Evolutionary conservation across 2,113 vertebrate species (phyloP), one percentile per base, ranked within the genome.

Genomic region (Larimichthys crocea): DNA sequence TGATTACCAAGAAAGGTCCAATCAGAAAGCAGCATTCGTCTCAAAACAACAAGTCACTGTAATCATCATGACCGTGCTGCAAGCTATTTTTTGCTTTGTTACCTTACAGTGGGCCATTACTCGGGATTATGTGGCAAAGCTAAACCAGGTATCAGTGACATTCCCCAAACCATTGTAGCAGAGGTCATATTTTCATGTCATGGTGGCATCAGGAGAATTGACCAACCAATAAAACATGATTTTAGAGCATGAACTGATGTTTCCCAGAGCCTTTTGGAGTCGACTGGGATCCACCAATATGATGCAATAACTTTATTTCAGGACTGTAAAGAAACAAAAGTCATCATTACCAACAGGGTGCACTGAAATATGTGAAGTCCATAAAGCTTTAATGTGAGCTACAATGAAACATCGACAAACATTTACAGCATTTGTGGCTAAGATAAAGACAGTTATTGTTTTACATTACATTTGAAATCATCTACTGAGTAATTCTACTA

Each of bases 81-180:
- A 60, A 31, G 85, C 77, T 92, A 86, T 92, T 93, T 91, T 91
- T 73, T 76, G 79, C 82, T 89, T 89, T 87, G 82, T 87, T 77
- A 82, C 64, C 72, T 64, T 64, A 31, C 49, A 84, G 67, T 59
- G 55, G 46, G 44, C 61, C 66, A 89, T 92, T 89, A 92, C 86
- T 82, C 26, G 80, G 84, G 86, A 90, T 92, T 69, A 90, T 70
- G 89, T 79, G 90, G 82, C 72, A 57, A 85, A 88, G 82, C 62
- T 24, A 85, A 83, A 88, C 74, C 68, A 84, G 26, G 26, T 71
- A 67, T 81, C 75, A 88, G 79, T 90, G 84, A 87, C 75, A 79
- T 83, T 86, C 50, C 82, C 20, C 29, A 24, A 46, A 48, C 53
- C 19, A 82, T 55, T 83, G 82, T 35, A 70, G 69, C 19, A 63